Percentiles rank a stretch among this genome's conserved stretches.
Conservation (phyloP, 2,113 vertebrate species). For the Microtus oregoni region DNA sequence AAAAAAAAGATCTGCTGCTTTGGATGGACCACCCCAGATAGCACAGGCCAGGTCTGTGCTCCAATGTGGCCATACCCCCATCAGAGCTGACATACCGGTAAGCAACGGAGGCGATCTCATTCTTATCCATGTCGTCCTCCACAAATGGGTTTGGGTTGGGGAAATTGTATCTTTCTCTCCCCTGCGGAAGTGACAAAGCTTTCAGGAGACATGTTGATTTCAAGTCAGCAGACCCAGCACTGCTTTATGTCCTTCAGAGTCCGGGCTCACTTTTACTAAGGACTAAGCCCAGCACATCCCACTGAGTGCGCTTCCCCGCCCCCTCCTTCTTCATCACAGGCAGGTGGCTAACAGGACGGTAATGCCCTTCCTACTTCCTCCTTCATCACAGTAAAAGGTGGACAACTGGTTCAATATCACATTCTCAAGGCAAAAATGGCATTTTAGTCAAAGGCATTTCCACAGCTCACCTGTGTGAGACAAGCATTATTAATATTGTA, state of each 20-base stretch:
- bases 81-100: conserved; percentile 90
- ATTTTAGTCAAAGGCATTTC: neutral
- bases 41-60: neutral
- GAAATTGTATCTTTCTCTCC: conserved; percentile 96
- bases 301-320: accelerated
- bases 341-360: neutral
- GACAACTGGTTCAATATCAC: too few species aligned
- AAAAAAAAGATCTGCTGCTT: accelerated
- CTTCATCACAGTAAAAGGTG: neutral
- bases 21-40: accelerated
- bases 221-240: neutral
- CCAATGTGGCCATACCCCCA: too few species aligned
- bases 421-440: neutral
- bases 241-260: neutral
- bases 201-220: neutral
- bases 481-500: too few species aligned
- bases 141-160: conserved; percentile 97
- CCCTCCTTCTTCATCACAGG: neutral
- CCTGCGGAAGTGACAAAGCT: conserved; percentile 83
- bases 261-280: neutral
- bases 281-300: neutral
- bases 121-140: conserved; percentile 98
- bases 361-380: neutral
- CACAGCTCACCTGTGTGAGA: neutral
- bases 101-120: conserved; percentile 97